phyloP scores from a whole-genome alignment of 2,888 invertebrate species.

The Tetropium fuscum region DNA sequence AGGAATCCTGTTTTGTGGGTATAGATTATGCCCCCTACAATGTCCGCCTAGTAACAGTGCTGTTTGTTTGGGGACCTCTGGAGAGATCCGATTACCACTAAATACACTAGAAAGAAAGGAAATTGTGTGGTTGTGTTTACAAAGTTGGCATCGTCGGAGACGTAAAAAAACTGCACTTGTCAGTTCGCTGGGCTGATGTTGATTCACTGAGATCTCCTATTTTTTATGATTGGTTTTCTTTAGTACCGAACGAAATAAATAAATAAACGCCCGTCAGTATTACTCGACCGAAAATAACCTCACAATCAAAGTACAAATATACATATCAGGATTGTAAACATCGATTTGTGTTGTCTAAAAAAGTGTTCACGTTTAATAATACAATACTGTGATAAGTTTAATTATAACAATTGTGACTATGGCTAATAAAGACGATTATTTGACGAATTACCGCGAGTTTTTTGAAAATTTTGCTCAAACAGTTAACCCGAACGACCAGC shows the following conservation, averaged over 20 bases:
- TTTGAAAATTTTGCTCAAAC: slow-evolving; percentile 78
- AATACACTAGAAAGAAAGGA: not conserved
- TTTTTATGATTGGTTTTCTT: slow-evolving; percentile 33
- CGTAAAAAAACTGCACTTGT: slow-evolving; percentile 12
- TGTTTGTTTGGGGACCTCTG: too few relatives aligned
- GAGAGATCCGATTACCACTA: too few relatives aligned
- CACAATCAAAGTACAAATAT: slow-evolving; percentile 56
- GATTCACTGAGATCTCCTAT: slow-evolving; percentile 35
- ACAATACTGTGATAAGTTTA: slow-evolving; percentile 26
- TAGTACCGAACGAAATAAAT: slow-evolving; percentile 19
- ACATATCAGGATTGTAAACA: slow-evolving; percentile 57
- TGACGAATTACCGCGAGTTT: slow-evolving; percentile 77
- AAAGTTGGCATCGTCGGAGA: slow-evolving; percentile 12
- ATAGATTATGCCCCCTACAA: too few relatives aligned
- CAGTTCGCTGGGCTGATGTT: slow-evolving; percentile 30
- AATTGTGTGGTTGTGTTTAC: slow-evolving; percentile 16
- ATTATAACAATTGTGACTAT: slow-evolving; percentile 42
- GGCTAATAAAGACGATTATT: slow-evolving; percentile 76
- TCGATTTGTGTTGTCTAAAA: slow-evolving; percentile 48
- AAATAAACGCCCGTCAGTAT: slow-evolving; percentile 21
- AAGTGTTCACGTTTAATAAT: slow-evolving; percentile 18
- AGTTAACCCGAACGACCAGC: slow-evolving; percentile 78
- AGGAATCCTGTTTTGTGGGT: too few relatives aligned
- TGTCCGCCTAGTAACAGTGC: slow-evolving; percentile 11
- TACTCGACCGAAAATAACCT: slow-evolving; percentile 25